Conservation (phyloP, 2,113 vertebrate species). For the Tympanuchus pallidicinctus region DNA sequence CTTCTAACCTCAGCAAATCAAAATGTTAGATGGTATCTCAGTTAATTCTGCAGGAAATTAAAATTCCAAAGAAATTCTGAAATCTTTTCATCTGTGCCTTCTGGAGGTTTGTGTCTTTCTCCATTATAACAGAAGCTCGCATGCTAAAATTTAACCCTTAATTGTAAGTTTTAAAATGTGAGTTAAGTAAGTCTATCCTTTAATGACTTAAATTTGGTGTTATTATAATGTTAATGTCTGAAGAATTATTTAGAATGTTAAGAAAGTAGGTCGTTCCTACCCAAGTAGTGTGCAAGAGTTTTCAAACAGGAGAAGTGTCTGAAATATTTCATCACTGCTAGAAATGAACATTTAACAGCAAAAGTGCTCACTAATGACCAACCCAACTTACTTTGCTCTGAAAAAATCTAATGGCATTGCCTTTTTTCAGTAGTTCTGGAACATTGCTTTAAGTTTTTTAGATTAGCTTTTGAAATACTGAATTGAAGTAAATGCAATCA, state of each 20-base stretch:
- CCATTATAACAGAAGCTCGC: not conserved
- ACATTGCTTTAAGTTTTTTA: constrained; percentile 13
- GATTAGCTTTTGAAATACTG: not conserved
- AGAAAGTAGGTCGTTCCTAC: not conserved
- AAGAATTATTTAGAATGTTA: not conserved
- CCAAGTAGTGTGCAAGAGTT: not conserved
- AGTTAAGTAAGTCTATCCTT: not conserved
- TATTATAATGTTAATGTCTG: not conserved
- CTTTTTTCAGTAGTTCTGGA: not conserved
- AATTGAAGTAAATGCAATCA: constrained; percentile 25
- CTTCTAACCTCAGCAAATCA: not conserved
- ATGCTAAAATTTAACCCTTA: not conserved
- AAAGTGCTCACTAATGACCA: not conserved
- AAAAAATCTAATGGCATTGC: not conserved
- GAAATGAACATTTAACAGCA: not conserved
- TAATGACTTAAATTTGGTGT: not conserved
- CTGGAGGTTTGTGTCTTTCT: not conserved
- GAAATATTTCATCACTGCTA: not conserved
- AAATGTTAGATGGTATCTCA: not conserved
- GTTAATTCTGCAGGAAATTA: not conserved
- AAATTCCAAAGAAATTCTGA: not conserved
- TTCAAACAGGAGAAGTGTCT: not conserved
- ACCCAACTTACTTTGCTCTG: not conserved
- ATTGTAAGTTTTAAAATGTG: not conserved
- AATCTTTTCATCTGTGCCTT: not conserved